Conservation (phyloP, 2,888 invertebrate species). For the Polydrusus pterygomalis region DNA sequence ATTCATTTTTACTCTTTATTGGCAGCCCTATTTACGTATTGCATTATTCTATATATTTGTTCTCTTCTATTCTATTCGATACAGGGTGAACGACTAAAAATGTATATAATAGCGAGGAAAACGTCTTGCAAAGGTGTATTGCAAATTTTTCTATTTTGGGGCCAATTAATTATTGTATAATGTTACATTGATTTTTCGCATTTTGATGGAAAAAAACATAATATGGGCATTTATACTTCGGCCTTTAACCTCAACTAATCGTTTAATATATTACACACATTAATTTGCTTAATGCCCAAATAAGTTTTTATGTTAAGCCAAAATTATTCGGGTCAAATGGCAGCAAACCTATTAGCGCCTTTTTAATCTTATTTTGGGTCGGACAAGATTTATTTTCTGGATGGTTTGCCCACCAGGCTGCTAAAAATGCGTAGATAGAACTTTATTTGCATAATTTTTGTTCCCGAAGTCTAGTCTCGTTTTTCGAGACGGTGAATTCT, state of each 20-base stretch:
- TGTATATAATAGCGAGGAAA: too few relatives aligned
- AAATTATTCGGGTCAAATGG: slow-evolving; percentile 16
- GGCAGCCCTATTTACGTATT: too few relatives aligned
- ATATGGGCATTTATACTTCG: background rate
- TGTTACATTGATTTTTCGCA: background rate
- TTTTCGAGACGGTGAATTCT: slow-evolving; percentile 1
- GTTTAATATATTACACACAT: slow-evolving; percentile 3
- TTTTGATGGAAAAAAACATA: too few relatives aligned
- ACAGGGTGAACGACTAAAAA: too few relatives aligned
- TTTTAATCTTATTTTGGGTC: slow-evolving; percentile 18
- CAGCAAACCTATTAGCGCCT: slow-evolving; percentile 20
- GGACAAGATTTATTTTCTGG: slow-evolving; percentile 7
- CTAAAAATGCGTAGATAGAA: slow-evolving; percentile 15
- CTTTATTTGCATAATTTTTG: slow-evolving; percentile 8
- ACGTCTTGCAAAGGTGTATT: too few relatives aligned
- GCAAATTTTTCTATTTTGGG: too few relatives aligned
- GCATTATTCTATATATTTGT: too few relatives aligned
- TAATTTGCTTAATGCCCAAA: slow-evolving; percentile 12
- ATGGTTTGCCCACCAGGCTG: slow-evolving; percentile 1
- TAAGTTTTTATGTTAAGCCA: slow-evolving; percentile 8
- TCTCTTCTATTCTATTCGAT: too few relatives aligned
- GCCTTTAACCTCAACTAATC: background rate
- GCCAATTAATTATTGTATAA: too few relatives aligned
- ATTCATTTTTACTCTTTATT: too few relatives aligned
- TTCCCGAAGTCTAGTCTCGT: slow-evolving; percentile 5